phyloP scores from a whole-genome alignment of 2,797 vertebrate genomes.

The Psittacula derbiana region DNA sequence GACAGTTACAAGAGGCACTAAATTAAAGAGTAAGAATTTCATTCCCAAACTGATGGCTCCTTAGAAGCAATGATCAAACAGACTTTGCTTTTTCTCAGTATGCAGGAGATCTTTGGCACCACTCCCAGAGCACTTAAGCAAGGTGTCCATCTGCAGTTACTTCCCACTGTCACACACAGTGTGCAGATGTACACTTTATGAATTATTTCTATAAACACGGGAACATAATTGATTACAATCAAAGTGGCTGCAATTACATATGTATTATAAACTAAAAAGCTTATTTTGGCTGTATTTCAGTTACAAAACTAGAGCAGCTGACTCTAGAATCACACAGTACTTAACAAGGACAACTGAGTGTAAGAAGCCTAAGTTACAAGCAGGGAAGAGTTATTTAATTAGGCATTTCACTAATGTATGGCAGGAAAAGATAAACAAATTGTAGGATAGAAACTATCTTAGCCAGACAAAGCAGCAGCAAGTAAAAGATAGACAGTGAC shows the following conservation, averaged over 20 bases:
- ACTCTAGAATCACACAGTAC: background rate
- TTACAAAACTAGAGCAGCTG: background rate
- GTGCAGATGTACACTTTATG: background rate
- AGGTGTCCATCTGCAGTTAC: background rate
- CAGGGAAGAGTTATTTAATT: background rate
- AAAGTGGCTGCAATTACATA: background rate
- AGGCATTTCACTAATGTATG: background rate
- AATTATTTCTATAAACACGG: background rate
- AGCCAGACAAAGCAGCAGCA: background rate
- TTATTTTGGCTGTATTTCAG: background rate
- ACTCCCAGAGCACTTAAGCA: constrained; percentile 8
- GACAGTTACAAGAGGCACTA: background rate
- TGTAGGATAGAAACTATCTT: background rate
- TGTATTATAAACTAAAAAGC: background rate
- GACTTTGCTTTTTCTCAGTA: background rate
- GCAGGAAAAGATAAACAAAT: background rate
- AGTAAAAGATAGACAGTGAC: background rate
- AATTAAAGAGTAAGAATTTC: constrained; percentile 1
- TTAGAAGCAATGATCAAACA: constrained; percentile 5
- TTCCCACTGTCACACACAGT: background rate
- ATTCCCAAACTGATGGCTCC: background rate
- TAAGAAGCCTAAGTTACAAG: background rate
- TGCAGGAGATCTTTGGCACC: background rate
- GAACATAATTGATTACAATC: background rate
- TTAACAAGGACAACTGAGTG: background rate